Base-by-base conservation (phyloP, 2,888 invertebrate genomes). In the Drosophila sordidapex region DNA sequence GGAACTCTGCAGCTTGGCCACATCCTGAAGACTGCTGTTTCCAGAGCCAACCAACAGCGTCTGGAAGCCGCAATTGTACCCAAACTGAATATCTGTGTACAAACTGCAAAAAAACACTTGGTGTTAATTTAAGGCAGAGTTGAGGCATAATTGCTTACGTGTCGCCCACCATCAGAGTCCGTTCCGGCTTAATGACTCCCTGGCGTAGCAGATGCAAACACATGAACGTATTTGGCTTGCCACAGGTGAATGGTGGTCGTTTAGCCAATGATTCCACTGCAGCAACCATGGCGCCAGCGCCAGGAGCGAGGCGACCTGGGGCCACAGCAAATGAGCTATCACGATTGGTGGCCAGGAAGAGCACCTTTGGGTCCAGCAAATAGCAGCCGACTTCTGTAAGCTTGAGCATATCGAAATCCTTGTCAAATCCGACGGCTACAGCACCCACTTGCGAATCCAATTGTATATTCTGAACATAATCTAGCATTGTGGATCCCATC, bases 31-130 rank as follows among this genome's bases (percentile, higher is more conserved):
- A 10, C 46, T 79, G n/a, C n/a, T 70, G 11, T 79, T 69, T 0
- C 86, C 86, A 18, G 80, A 77, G 65, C 87, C 86, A 21, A 87
- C 86, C 15, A 87, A 21, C 1, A 87, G 56, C 0, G 86, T 87
- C 18, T 85, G 85, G 48, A 87, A 87, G 53, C 85, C 87, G 21
- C 85, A 87, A 25, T 87, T 79, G 15, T 87, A 83, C 21, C 86
- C 86, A 31, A 87, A 76, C 8, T 70, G 78, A 7, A 87, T 76
- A 13, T 87, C 86, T 0, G 86, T 87, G 13, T 69, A 54, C 21
- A 82, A 21, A 2, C 84, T 84, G 15, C n/a, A 29, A 7, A 7
- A 1, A 10, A 21, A 18, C 2, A 31, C 1, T 21, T 46, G 25
- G 46, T 46, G 1, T 18, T 33, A 27, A 2, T 43, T 21, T 1